phyloP scores from a whole-genome alignment of 64 coral and sea anemone genomes.

The Montipora foliosa region DNA sequence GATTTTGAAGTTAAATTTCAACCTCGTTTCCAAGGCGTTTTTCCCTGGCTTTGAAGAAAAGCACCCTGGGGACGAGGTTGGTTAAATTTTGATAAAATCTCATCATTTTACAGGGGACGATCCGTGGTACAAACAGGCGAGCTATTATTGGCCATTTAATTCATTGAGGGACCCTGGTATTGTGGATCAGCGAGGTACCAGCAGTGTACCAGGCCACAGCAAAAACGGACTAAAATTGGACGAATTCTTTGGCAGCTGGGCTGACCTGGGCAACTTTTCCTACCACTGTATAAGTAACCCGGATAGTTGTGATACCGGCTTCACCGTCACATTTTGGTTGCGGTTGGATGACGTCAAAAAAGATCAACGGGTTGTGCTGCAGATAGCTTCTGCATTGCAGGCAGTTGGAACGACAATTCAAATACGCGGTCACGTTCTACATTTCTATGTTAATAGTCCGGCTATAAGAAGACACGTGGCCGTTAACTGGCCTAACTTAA shows the following conservation, averaged over 20 bases:
- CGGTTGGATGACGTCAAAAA: slow-evolving; percentile 17
- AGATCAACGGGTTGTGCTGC: slow-evolving; percentile 56
- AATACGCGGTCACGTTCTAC: slow-evolving; percentile 4
- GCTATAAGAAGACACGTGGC: slow-evolving; percentile 17
- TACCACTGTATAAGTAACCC: slow-evolving; percentile 81
- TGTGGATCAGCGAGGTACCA: slow-evolving; percentile 12
- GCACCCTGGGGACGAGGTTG: no score
- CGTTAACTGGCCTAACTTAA: slow-evolving; percentile 36
- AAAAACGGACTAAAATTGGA: slow-evolving; percentile 78
- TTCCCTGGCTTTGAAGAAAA: no score
- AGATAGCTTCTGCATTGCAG: slow-evolving; percentile 40
- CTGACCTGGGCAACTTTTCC: slow-evolving; percentile 58
- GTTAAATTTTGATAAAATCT: neutral
- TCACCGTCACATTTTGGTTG: slow-evolving; percentile 93
- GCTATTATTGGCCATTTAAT: slow-evolving; percentile 91
- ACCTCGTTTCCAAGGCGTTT: no score
- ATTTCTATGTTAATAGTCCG: slow-evolving; percentile 70
- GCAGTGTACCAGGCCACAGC: slow-evolving; percentile 58
- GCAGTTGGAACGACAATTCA: slow-evolving; percentile 80
- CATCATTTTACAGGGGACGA: slow-evolving; percentile 44
- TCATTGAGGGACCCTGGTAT: neutral
- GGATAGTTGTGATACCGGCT: slow-evolving; percentile 67
- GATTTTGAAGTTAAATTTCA: no score
- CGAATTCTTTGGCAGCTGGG: slow-evolving; percentile 56
- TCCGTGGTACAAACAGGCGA: slow-evolving; percentile 84